These are phyloP conservation scores for Chaitophorus viminalis DNA, from an alignment of 2,888 invertebrate species.

Conservation along the genomic window DNA sequence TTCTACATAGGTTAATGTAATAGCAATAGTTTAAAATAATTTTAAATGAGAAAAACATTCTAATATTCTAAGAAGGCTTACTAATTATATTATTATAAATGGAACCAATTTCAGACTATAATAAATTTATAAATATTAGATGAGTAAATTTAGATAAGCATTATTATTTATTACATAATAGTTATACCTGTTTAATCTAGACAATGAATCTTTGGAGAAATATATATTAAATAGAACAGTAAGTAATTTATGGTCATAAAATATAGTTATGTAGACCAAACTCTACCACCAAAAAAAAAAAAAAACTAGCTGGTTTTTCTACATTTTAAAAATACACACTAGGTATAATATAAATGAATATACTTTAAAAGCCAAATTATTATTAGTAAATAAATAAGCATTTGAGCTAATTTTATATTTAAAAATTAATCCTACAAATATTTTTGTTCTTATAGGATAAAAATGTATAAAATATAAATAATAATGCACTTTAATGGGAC, in stretches of 20 bases:
- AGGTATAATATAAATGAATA: background rate
- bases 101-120: conserved; percentile 44
- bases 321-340: conserved; percentile 50
- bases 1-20: too few species aligned
- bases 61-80: background rate
- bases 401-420: conserved; percentile 23
- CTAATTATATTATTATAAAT: conserved; percentile 29
- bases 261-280: conserved; percentile 26
- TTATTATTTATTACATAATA: conserved; percentile 30
- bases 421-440: conserved; percentile 25
- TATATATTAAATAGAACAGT: conserved; percentile 15
- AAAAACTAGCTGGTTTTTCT: conserved; percentile 42
- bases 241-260: conserved; percentile 32
- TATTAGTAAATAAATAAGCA: conserved; percentile 59
- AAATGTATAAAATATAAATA: background rate
- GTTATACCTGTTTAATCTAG: conserved; percentile 31
- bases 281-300: conserved; percentile 58
- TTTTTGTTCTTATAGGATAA: background rate
- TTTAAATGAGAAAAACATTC: too few species aligned
- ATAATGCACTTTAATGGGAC: conserved; percentile 38
- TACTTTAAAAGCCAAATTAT: conserved; percentile 46
- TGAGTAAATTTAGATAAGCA: conserved; percentile 49
- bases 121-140: conserved; percentile 41
- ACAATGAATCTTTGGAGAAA: conserved; percentile 16
- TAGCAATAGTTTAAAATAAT: too few species aligned